These are phyloP conservation scores for Poeciliopsis turneri DNA, from an alignment of 2,797 vertebrate species.

Conservation along the genomic window DNA sequence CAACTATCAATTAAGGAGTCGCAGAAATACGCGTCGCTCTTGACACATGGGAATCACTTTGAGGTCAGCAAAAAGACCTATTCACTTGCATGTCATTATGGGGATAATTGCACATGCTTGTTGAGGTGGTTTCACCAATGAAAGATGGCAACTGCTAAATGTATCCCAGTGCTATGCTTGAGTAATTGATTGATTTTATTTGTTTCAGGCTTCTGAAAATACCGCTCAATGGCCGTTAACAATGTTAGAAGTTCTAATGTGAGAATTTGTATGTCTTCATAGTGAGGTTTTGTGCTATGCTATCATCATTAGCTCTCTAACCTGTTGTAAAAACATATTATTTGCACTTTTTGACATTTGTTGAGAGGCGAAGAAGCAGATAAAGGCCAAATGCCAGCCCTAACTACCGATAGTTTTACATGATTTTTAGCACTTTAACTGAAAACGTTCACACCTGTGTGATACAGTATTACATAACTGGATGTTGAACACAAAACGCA, in stretches of 20 bases:
- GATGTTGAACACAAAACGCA: too few relatives aligned
- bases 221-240: not conserved
- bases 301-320: not conserved
- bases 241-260: not conserved
- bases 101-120: not conserved
- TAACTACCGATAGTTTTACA: not conserved
- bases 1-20: constrained; percentile 79
- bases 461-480: too few relatives aligned
- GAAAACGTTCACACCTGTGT: too few relatives aligned
- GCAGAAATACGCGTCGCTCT: constrained; percentile 66
- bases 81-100: not conserved
- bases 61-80: not conserved
- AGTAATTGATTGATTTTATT: not conserved
- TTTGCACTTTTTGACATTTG: not conserved
- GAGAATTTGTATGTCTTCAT: not conserved
- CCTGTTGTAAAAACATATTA: not conserved
- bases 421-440: too few relatives aligned
- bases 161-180: not conserved
- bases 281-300: not conserved
- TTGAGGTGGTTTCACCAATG: constrained; percentile 6
- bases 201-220: not conserved
- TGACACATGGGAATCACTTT: constrained; percentile 18
- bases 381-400: too few relatives aligned
- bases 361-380: not conserved
- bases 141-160: not conserved